Evolutionary conservation across 92 coral and sea anemone species (phyloP), one percentile per base, ranked within the genome.

Genomic region (Siderastrea siderea): DNA sequence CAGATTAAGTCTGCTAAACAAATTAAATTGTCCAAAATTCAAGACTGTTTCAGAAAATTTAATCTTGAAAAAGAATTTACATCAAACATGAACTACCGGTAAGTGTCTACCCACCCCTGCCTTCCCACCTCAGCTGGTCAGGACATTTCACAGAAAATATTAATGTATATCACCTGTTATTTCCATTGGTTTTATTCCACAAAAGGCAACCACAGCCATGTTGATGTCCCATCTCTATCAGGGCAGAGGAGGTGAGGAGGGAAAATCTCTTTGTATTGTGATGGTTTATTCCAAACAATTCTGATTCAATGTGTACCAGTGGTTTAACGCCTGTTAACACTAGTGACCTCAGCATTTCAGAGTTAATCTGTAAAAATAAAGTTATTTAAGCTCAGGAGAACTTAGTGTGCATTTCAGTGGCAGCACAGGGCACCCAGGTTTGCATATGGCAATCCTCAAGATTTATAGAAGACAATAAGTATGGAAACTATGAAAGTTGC

Each of bases 271-370:
- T 66, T 2, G 78, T 55, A 8, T 83, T 86, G 63, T 73, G 80
- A 61, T 74, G 50, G 44, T 52, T 72, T 13, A 71, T 55, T 38
- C 85, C 72, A 67, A 85, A 61, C 19, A 72, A 69, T 44, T 76
- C 88, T 3, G 88, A 79, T 58, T 85, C 88, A 67, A 89, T 64
- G 12, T 58, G 81, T 16, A 92, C 71, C 2, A 45, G 15, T 13
- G 95, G 95, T 49, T 76, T 74, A 2, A 86, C 82, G 7, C 95
- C 93, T 65, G 90, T 85, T 11, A 92, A 67, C 6, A 88, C 93
- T 71, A 92, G 15, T 6, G 92, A 81, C 73, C 95, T 85, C 11
- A 75, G 71, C 73, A 89, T 83, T 74, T 85, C 83, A n/a, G 95
- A 81, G 65, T 80, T 72, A 0, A 89, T 47, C 95, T 92, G 55